A percentile compares a stretch with the other conserved stretches of the same genome.
These are phyloP conservation scores for Drosophila barbarae DNA, from an alignment of 2,888 invertebrate species.

Conservation along the genomic window DNA sequence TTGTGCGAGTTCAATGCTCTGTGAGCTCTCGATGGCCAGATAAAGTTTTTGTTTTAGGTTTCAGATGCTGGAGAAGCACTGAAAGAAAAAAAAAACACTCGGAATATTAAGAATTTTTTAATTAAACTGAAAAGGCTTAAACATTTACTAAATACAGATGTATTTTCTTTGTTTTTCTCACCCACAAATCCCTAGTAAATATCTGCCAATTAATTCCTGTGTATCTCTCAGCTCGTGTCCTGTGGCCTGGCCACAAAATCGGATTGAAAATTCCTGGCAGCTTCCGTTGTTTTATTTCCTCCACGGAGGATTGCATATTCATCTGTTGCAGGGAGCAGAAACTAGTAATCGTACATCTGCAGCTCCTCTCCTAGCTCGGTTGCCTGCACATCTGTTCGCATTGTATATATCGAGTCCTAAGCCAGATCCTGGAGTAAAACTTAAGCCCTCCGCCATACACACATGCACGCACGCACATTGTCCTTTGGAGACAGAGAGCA, in stretches of 20 bases:
- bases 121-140: not conserved
- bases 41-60: conserved; percentile 57
- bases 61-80: conserved; percentile 5
- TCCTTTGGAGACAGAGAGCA: conserved; percentile 3
- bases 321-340: conserved; percentile 39
- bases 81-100: not conserved
- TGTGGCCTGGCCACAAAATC: conserved; percentile 54
- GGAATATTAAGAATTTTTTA: not conserved
- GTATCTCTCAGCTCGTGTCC: conserved; percentile 15
- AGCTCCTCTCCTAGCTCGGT: conserved; percentile 27
- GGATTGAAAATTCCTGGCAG: conserved; percentile 59
- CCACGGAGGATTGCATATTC: conserved; percentile 37
- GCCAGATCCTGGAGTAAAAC: conserved; percentile 47
- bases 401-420: conserved; percentile 48
- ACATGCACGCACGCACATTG: conserved; percentile 20
- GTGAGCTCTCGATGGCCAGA: conserved; percentile 29
- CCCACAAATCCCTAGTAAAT: not conserved
- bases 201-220: not conserved
- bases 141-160: not conserved
- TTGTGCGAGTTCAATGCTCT: conserved; percentile 63
- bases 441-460: conserved; percentile 41
- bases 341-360: conserved; percentile 56
- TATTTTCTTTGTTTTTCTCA: not conserved
- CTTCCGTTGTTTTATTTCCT: conserved; percentile 64
- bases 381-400: conserved; percentile 69